Base-by-base conservation (phyloP, 2,113 vertebrate genomes). In the Boleophthalmus pectinirostris region DNA sequence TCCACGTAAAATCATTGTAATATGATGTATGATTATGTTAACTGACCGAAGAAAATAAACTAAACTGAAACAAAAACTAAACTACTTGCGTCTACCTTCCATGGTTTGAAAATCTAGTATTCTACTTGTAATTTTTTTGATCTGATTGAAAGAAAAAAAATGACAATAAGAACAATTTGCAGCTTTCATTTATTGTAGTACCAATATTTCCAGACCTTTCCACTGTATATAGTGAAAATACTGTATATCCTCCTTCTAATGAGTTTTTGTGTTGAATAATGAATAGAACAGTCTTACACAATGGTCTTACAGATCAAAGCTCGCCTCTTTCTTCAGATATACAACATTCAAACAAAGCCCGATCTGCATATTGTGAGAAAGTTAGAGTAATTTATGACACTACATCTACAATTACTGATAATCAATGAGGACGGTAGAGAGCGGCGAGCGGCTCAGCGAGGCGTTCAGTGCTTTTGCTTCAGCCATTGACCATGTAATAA, bases 211-310 rank as follows among this genome's bases (percentile, higher is more conserved):
- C 2, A 43, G 10, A 43, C 8, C 8, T 43, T 43, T 43, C 38
- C 38, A 10, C 38, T 11, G 38, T 43, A 43, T 43, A 43, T 10
- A n/a, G n/a, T n/a, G n/a, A n/a, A n/a, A n/a, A n/a, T n/a, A 10
- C 38, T 10, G 79, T 73, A 66, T 67, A 75, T 4, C 2, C 2
- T 29, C 29, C 74, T 76, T 73, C 75, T 88, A 89, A 86, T 85
- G 79, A 86, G 81, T 53, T 68, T 38, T 75, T 74, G 75, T 84
- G 81, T 75, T 88, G 78, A 90, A 88, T 88, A 85, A 88, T 90
- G 88, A 23, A 87, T 51, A 68, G 64, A 68, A 68, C 0, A 23
- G 56, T 0, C 73, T 72, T 67, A 74, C 80, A 53, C 5, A n/a
- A n/a, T n/a, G n/a, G n/a, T n/a, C n/a, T n/a, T n/a, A n/a, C n/a